Conservation (phyloP, 2,888 invertebrate genomes). For the Isotomurus palustris region DNA sequence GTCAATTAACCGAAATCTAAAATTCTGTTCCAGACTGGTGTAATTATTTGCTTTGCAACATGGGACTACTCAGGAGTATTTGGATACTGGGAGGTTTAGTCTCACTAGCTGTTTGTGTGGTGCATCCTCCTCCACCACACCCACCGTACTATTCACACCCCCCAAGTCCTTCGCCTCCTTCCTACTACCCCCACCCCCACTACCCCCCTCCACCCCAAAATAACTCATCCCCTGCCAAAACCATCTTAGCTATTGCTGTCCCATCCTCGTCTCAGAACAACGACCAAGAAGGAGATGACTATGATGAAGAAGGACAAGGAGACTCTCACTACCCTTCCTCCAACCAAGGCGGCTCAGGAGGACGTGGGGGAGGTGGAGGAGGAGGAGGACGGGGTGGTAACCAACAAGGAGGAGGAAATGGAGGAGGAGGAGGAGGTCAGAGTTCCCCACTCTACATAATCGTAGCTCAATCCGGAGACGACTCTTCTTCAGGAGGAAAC, state of each 20-base stretch:
- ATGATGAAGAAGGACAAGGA: constrained; percentile 3
- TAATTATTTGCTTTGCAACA: too few relatives aligned
- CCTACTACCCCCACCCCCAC: constrained; percentile 1
- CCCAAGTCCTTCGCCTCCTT: neutral
- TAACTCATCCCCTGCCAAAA: too few relatives aligned
- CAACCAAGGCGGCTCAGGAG: neutral
- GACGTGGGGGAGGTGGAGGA: too few relatives aligned
- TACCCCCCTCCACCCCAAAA: neutral
- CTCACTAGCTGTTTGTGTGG: neutral
- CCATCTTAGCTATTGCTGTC: too few relatives aligned
- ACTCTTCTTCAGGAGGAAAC: neutral
- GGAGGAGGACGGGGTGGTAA: too few relatives aligned
- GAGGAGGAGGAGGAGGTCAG: neutral
- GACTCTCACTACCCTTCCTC: neutral
- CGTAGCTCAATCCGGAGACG: neutral
- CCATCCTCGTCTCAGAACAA: neutral
- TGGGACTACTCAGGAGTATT: neutral
- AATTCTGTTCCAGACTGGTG: too few relatives aligned
- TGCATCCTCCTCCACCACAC: neutral
- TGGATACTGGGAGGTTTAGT: neutral
- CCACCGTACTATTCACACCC: neutral
- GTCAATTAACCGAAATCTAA: too few relatives aligned
- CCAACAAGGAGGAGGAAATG: neutral
- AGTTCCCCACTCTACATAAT: neutral
- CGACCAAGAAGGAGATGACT: neutral